Evolutionary conservation across 2,113 vertebrate species (phyloP).

Genomic region (Thomomys bottae): DNA sequence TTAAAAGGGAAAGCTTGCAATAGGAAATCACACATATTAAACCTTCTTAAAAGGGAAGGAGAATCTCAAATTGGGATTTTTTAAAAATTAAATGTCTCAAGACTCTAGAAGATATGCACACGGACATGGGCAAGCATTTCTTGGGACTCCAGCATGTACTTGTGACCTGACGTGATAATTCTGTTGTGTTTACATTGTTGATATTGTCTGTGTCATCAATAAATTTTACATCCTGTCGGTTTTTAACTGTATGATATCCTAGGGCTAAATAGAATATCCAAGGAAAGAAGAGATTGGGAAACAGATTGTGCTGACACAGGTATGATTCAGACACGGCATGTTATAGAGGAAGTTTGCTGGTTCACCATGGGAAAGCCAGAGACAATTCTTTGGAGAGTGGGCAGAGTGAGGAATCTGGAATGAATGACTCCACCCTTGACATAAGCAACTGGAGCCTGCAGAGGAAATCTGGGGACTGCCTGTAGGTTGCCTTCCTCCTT

Average conservation of each 20-base stretch:
- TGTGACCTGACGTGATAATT: not conserved
- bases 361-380: not conserved
- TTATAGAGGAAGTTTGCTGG: not conserved
- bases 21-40: not conserved
- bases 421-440: no score
- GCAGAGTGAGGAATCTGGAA: no score
- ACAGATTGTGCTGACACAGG: no score
- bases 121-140: not conserved
- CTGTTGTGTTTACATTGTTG: not conserved
- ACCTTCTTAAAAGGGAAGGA: not conserved
- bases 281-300: no score
- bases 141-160: not conserved
- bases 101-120: not conserved
- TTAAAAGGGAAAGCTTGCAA: not conserved
- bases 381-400: no score
- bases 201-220: not conserved
- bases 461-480: not conserved
- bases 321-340: no score
- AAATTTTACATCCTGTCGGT: not conserved
- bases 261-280: no score
- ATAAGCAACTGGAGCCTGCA: not conserved
- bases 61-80: not conserved
- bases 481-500: not conserved
- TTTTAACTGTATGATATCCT: no score
- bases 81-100: not conserved